Evolutionary conservation across 2,797 vertebrate species (phyloP), one percentile per base, ranked within the genome.

Genomic region (Orientallactaga sibirica): DNA sequence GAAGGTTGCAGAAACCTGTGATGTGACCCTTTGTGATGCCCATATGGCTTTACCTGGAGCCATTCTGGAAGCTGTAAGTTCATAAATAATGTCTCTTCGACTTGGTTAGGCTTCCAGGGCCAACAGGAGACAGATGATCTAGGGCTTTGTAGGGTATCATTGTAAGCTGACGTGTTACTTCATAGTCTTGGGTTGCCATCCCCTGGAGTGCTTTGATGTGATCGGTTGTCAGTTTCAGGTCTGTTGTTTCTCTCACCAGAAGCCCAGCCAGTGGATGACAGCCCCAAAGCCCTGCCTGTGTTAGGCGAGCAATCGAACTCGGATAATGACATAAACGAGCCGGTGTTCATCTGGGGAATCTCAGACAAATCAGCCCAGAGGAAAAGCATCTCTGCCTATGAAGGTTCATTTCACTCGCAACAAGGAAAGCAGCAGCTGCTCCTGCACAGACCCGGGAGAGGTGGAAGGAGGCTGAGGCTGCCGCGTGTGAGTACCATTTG

Each of bases 231-330:
- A 97, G 91, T 96, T 97, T 96, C 96, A 97, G 98, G 96, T 98
- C 98, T 98, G 97, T 97, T 97, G 98, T 99, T 99, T 99, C 98
- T 98, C 97, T 95, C 82, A 97, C 94, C 98, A 99, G 99, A 98
- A 98, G 98, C 98, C 91, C 97, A 98, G 96, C 97, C 97, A 86
- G 97, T 97, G 43, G 98, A 99, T 98, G 98, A 98, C 98, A 98
- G 98, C 98, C 96, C 88, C 37, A 98, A 98, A 88, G 92, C n/a
- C 43, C 97, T 98, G 97, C 97, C 96, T 29, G 94, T 96, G 95
- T 97, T 96, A 73, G 29, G 76, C 95, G 95, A 98, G 94, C 98
- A 97, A 91, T 96, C 97, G 25, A 97, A 92, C 96, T 96, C 92
- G 0, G 22, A 43, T 27, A 95, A 96, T 84, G 96, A 97, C 93